Conservation (phyloP, 2,888 invertebrate species). For the Aelia acuminata region DNA sequence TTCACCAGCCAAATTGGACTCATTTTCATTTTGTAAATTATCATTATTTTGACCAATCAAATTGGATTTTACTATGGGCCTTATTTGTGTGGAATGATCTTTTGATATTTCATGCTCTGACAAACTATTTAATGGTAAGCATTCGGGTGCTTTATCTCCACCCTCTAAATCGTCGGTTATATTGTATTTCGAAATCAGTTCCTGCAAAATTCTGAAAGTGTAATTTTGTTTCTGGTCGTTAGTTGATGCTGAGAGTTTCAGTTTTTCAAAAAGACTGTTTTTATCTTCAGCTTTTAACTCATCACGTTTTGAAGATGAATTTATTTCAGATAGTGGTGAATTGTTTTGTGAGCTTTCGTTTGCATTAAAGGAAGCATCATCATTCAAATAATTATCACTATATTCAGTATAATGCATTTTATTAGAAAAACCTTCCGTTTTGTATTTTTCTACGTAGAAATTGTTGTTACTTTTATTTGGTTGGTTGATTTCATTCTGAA, state of each 20-base stretch:
- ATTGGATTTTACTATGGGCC: background rate
- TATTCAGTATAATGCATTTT: background rate
- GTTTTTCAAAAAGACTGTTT: background rate
- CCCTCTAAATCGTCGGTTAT: background rate
- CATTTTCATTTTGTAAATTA: background rate
- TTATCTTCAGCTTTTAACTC: background rate
- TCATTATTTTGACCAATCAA: background rate
- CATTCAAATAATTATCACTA: background rate
- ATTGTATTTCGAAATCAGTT: background rate
- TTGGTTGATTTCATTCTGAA: background rate
- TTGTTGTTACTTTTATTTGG: background rate
- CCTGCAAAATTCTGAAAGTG: background rate
- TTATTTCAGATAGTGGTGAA: background rate
- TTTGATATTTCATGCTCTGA: background rate
- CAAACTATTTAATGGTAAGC: background rate
- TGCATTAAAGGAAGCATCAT: background rate
- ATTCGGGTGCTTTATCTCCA: background rate
- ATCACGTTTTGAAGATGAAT: no score
- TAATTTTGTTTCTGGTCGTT: background rate
- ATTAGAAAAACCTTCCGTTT: background rate
- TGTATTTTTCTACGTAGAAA: background rate
- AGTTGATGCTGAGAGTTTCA: background rate
- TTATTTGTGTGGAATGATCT: background rate
- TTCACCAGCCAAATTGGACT: background rate
- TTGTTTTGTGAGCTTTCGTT: background rate